phyloP scores from a whole-genome alignment of 1,140 invertebrate species.

The Oedothorax gibbosus region DNA sequence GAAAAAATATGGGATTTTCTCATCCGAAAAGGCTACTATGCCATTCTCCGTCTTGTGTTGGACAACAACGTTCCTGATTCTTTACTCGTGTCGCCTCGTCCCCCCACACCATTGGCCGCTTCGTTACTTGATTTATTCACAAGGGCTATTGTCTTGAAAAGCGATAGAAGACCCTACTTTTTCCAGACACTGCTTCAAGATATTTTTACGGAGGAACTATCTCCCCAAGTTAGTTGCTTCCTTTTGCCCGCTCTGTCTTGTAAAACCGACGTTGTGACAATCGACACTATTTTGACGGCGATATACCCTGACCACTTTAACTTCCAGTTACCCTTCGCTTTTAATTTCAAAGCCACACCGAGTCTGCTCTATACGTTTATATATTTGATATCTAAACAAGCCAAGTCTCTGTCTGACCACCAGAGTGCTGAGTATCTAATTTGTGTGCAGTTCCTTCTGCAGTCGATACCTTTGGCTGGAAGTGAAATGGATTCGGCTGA shows the following conservation, averaged over 20 bases:
- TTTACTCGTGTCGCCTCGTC: constrained; percentile 79
- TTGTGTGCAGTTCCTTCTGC: constrained; percentile 45
- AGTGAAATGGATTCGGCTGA: constrained; percentile 6
- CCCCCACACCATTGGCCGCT: constrained; percentile 81
- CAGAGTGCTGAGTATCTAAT: constrained; percentile 52
- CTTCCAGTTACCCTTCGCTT: background rate
- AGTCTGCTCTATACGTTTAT: constrained; percentile 48
- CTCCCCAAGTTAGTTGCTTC: constrained; percentile 39
- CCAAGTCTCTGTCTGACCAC: constrained; percentile 22
- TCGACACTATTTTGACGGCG: constrained; percentile 49
- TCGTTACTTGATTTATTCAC: constrained; percentile 82
- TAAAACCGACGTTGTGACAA: constrained; percentile 21
- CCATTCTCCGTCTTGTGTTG: constrained; percentile 41
- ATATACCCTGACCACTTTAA: constrained; percentile 62
- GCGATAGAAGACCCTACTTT: constrained; percentile 48
- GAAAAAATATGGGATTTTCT: constrained; percentile 61
- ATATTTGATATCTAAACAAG: constrained; percentile 45
- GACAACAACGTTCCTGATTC: constrained; percentile 67
- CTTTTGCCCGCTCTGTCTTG: constrained; percentile 38
- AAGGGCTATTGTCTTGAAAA: constrained; percentile 74
- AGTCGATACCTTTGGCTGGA: background rate
- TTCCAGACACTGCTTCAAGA: constrained; percentile 68
- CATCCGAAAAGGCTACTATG: constrained; percentile 73
- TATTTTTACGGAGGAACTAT: constrained; percentile 35
- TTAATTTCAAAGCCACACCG: constrained; percentile 46